phyloP scores from a whole-genome alignment of 2,113 vertebrate genomes.

The Ancistrus triradiatus region DNA sequence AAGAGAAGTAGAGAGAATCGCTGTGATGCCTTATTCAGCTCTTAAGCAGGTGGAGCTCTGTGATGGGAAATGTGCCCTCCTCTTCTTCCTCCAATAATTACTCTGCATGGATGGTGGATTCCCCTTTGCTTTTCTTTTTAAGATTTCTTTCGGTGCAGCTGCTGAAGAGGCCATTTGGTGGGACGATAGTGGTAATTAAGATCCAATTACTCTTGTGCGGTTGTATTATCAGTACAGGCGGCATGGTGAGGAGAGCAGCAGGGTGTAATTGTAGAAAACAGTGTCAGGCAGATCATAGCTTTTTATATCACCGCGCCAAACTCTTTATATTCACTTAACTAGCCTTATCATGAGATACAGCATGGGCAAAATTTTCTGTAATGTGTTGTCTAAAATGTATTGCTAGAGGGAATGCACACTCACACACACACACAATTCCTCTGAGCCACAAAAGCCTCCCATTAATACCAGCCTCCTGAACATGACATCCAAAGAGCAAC shows the following conservation, averaged over 20 bases:
- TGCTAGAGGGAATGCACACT: too few species aligned
- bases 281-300: conserved; percentile 54
- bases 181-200: conserved; percentile 64
- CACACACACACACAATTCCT: too few species aligned
- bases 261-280: conserved; percentile 56
- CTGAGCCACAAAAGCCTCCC: too few species aligned
- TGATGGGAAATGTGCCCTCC: not conserved
- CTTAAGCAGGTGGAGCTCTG: not conserved
- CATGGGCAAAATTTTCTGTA: too few species aligned
- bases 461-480: too few species aligned
- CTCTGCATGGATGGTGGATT: conserved; percentile 35
- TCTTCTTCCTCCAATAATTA: not conserved
- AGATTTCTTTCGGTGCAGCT: conserved; percentile 54
- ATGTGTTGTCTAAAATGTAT: too few species aligned
- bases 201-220: conserved; percentile 65
- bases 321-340: too few species aligned
- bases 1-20: conserved; percentile 3
- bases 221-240: conserved; percentile 54
- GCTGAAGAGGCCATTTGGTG: conserved; percentile 56
- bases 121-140: conserved; percentile 30
- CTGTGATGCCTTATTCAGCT: not conserved
- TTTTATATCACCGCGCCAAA: too few species aligned
- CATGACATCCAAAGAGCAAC: too few species aligned
- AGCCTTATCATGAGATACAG: too few species aligned
- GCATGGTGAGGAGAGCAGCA: conserved; percentile 45